Percentiles rank a stretch among this genome's conserved stretches.
These are phyloP conservation scores for Synanthedon tipuliformis DNA, from an alignment of 2,888 invertebrate species.

Conservation along the genomic window DNA sequence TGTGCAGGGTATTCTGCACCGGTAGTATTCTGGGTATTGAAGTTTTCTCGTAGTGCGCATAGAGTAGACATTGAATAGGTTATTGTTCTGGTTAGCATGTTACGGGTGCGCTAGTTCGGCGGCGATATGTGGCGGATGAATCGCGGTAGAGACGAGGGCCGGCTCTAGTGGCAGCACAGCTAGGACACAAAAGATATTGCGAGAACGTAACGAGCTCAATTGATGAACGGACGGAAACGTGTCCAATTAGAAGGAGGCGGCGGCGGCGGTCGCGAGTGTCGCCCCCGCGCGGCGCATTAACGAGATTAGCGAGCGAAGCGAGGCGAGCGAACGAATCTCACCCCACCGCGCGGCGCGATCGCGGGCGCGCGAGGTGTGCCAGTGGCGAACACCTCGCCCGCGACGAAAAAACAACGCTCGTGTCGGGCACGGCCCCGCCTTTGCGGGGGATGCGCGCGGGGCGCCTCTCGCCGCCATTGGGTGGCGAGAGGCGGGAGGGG, in stretches of 20 bases:
- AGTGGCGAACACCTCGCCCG: slow-evolving; percentile 29
- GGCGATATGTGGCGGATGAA: not conserved
- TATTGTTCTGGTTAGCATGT: not conserved
- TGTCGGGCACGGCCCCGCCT: slow-evolving; percentile 29
- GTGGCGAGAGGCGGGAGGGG: slow-evolving; percentile 65
- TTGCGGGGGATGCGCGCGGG: slow-evolving; percentile 21
- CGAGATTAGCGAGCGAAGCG: slow-evolving; percentile 47
- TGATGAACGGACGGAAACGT: slow-evolving; percentile 68
- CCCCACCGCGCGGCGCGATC: slow-evolving; percentile 18
- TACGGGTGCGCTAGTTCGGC: not conserved
- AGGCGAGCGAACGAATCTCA: too few species aligned
- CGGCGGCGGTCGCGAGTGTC: slow-evolving; percentile 40
- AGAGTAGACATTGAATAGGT: not conserved
- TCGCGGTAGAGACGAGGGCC: slow-evolving; percentile 1
- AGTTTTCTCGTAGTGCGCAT: too few species aligned
- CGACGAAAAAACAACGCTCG: slow-evolving; percentile 54
- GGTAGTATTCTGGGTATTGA: too few species aligned
- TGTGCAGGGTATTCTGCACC: too few species aligned
- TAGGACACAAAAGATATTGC: slow-evolving; percentile 52
- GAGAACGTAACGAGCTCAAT: slow-evolving; percentile 64
- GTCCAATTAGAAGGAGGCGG: slow-evolving; percentile 69
- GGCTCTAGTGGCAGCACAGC: slow-evolving; percentile 7
- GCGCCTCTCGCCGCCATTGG: slow-evolving; percentile 49
- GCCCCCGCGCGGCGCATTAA: slow-evolving; percentile 57
- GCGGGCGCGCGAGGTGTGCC: slow-evolving; percentile 33